phyloP scores from a whole-genome alignment of 2,888 invertebrate species.

The Isoperla grammatica region DNA sequence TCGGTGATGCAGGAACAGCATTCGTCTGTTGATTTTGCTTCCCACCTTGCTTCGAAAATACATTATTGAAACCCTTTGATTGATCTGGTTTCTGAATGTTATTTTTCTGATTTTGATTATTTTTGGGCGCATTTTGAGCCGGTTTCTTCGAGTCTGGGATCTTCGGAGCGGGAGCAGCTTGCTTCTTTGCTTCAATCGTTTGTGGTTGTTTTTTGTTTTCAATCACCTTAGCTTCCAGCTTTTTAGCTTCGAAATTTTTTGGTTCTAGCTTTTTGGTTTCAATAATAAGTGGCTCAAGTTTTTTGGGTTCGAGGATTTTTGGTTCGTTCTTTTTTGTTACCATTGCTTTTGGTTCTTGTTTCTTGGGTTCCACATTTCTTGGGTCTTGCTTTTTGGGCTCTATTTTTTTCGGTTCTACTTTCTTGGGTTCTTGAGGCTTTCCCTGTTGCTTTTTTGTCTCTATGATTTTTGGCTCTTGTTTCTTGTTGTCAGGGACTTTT shows the following conservation, averaged over 20 bases:
- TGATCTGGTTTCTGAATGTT: background rate
- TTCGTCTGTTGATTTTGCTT: too few species aligned
- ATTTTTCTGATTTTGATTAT: slow-evolving; percentile 6
- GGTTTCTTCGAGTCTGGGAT: background rate
- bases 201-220: slow-evolving; percentile 27
- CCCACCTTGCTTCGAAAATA: too few species aligned
- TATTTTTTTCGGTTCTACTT: background rate
- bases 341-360: background rate
- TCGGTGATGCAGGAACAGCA: too few species aligned
- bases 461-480: background rate
- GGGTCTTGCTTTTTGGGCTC: background rate
- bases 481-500: background rate
- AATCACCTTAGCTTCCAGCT: slow-evolving; percentile 36
- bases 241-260: slow-evolving; percentile 34
- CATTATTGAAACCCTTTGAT: too few species aligned
- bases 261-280: slow-evolving; percentile 13
- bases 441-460: background rate
- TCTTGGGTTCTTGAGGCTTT: background rate
- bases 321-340: background rate
- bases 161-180: background rate
- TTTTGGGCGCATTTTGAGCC: slow-evolving; percentile 5
- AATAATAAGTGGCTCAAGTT: slow-evolving; percentile 10
- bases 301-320: background rate
- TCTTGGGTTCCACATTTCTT: slow-evolving; percentile 6
- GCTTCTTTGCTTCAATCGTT: background rate